A percentile compares a stretch with the other conserved stretches of the same genome.
Conservation (phyloP, 35 echinoderm and acorn worm genomes). For the Holothuria glaberrima region DNA sequence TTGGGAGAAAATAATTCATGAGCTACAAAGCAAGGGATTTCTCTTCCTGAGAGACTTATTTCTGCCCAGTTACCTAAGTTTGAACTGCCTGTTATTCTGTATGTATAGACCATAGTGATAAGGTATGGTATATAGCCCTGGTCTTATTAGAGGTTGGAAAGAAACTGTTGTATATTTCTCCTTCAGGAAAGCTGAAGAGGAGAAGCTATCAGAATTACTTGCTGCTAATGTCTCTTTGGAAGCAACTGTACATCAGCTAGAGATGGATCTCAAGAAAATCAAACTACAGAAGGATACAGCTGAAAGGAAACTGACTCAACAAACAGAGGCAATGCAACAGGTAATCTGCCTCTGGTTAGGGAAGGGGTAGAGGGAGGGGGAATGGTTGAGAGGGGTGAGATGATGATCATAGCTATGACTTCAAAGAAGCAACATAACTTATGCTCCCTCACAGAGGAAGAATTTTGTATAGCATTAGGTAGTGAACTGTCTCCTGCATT, state of each 20-base stretch:
- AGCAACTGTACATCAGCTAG: constrained; percentile 20
- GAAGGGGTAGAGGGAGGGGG: no score
- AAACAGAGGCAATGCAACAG: constrained; percentile 6
- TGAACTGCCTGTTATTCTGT: no score
- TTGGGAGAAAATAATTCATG: no score
- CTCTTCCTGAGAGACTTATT: no score
- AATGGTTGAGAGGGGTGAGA: no score
- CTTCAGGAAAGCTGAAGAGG: constrained; percentile 42
- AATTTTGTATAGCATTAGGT: neutral
- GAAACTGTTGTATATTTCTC: neutral
- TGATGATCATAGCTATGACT: neutral
- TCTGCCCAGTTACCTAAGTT: no score
- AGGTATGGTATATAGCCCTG: no score
- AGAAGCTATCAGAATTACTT: constrained; percentile 29
- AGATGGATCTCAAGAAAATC: constrained; percentile 27
- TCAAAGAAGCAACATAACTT: neutral
- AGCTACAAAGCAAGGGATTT: no score
- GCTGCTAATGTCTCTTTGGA: constrained; percentile 33
- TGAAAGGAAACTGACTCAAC: constrained; percentile 17
- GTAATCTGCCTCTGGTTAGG: neutral
- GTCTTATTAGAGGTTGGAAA: no score
- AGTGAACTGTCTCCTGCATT: no score
- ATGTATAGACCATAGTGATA: no score
- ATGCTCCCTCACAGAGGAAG: neutral
- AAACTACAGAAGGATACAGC: constrained; percentile 22